Percentiles rank a stretch among this genome's conserved stretches.
Conservation (phyloP, 2,113 vertebrate genomes). For the Trochalopteron elliotii region DNA sequence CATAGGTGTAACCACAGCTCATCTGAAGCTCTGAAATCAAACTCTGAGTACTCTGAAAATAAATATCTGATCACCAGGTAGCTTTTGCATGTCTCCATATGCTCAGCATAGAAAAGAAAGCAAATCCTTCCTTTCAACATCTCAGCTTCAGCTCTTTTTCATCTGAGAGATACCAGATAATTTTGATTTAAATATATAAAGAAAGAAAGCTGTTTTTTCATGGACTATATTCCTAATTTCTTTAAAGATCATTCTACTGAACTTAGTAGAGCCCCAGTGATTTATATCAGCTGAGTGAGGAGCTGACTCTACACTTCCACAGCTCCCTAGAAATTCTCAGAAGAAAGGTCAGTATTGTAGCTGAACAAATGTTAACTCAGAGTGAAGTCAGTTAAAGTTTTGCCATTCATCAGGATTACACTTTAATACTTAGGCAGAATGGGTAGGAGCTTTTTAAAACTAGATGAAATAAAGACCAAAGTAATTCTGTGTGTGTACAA, state of each 20-base stretch:
- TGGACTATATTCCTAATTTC: background rate
- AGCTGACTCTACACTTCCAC: background rate
- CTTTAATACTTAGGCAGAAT: background rate
- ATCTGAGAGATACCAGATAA: background rate
- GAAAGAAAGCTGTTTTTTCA: background rate
- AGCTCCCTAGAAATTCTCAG: background rate
- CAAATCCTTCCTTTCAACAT: background rate
- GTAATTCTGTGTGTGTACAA: background rate
- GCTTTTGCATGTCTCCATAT: background rate
- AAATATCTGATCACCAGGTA: background rate
- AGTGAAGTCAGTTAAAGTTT: slow-evolving; percentile 16
- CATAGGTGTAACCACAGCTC: background rate
- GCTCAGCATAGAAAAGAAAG: background rate
- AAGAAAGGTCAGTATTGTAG: background rate
- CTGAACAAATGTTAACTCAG: background rate
- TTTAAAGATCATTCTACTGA: background rate
- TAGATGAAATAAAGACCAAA: background rate
- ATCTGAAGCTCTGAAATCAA: slow-evolving; percentile 15
- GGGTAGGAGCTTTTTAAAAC: background rate
- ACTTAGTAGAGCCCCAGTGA: background rate
- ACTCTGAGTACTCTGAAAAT: background rate
- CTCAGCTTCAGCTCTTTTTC: background rate
- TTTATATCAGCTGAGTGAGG: background rate
- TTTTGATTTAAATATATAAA: slow-evolving; percentile 6
- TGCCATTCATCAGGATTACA: background rate